These are phyloP conservation scores for Andrena dorsata DNA, from an alignment of 2,888 invertebrate genomes.

Conservation along the genomic window DNA sequence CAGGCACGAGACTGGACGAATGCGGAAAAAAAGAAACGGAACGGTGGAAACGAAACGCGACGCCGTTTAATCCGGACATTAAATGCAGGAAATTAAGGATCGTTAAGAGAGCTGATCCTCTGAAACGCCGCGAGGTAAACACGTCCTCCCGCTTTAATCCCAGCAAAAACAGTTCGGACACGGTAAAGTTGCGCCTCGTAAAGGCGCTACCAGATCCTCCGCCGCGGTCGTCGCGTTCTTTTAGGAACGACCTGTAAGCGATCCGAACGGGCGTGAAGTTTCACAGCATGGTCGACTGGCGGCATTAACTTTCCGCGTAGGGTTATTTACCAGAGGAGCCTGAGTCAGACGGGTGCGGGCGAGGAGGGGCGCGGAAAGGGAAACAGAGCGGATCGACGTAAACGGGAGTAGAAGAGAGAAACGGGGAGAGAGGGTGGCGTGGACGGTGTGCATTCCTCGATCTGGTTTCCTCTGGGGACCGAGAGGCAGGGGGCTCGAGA, in stretches of 20 bases:
- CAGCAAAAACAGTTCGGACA: not conserved
- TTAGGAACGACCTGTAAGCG: conserved; percentile 60
- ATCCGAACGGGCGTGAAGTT: conserved; percentile 48
- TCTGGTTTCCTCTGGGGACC: conserved; percentile 70
- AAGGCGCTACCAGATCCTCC: not conserved
- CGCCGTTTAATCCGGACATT: conserved; percentile 3
- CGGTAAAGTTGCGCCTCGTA: not conserved
- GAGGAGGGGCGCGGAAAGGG: conserved; percentile 38
- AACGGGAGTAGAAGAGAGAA: conserved; percentile 10
- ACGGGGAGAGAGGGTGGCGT: conserved; percentile 31
- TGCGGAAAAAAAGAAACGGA: not conserved
- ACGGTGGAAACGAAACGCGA: not conserved
- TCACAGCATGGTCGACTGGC: conserved; percentile 47
- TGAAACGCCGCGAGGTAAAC: not conserved
- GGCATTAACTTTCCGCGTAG: conserved; percentile 68
- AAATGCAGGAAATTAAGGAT: conserved; percentile 17
- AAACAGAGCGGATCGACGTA: conserved; percentile 32
- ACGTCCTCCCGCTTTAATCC: conserved; percentile 4
- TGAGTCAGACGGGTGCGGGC: conserved; percentile 36
- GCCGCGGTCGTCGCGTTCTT: conserved; percentile 21
- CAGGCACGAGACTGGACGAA: not conserved
- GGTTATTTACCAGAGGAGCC: conserved; percentile 71
- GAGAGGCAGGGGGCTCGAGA: conserved; percentile 67
- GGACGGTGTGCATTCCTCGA: conserved; percentile 65
- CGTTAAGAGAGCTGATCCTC: conserved; percentile 7